A percentile compares a stretch with the other conserved stretches of the same genome.
Evolutionary conservation across 2,888 invertebrate species (phyloP).

Genomic region (Mythimna ferrago): DNA sequence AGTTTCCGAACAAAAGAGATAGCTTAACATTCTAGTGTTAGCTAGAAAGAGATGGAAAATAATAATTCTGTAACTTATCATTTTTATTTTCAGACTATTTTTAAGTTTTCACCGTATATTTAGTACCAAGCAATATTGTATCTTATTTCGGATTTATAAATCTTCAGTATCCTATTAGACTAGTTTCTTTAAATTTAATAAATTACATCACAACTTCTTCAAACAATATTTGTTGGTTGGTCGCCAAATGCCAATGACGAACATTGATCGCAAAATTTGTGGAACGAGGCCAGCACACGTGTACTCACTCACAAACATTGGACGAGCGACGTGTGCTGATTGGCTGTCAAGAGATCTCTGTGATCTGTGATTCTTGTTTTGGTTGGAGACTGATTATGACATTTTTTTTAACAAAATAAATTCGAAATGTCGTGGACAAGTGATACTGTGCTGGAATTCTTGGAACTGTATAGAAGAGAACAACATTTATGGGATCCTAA

Average conservation of each 20-base stretch:
- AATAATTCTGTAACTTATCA: not conserved
- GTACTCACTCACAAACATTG: conserved; percentile 79
- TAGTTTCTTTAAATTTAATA: not conserved
- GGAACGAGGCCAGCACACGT: conserved; percentile 78
- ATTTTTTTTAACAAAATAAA: conserved; percentile 24
- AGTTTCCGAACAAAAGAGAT: conserved; percentile 28
- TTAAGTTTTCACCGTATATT: not conserved
- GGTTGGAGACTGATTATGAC: conserved; percentile 44
- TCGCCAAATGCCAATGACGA: conserved; percentile 75
- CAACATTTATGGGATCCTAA: conserved; percentile 84
- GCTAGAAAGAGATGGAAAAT: conserved; percentile 30
- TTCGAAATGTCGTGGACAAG: conserved; percentile 81
- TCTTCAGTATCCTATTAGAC: not conserved
- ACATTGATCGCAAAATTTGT: conserved; percentile 78
- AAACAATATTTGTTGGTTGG: conserved; percentile 70
- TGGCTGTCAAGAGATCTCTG: conserved; percentile 68
- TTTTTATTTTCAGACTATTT: conserved; percentile 7
- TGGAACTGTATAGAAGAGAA: conserved; percentile 82
- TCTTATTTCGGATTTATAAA: not conserved
- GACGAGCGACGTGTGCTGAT: conserved; percentile 72
- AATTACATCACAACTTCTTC: conserved; percentile 14
- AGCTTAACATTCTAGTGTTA: not conserved
- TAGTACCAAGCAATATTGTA: not conserved
- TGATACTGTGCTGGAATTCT: conserved; percentile 81
- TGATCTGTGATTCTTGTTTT: conserved; percentile 68